Evolutionary conservation across 2,888 invertebrate species (phyloP).

Genomic region (Stramonita haemastoma): DNA sequence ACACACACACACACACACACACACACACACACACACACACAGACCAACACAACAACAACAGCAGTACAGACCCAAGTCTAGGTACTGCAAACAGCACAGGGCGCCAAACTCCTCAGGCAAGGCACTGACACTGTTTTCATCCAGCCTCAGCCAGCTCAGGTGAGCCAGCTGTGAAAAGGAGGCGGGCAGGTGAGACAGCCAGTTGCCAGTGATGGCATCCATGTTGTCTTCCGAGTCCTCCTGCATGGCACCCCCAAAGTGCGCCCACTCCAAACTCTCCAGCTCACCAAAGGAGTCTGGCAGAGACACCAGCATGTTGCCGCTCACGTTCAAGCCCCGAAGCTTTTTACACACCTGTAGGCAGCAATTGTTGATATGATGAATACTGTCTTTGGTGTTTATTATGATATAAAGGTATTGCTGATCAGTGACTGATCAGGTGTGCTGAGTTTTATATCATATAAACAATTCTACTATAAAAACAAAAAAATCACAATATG

Average conservation of each 20-base stretch:
- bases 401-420: too few species aligned
- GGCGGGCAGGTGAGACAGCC: slow-evolving; percentile 63
- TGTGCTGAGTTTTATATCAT: too few species aligned
- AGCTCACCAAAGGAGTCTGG: slow-evolving; percentile 67
- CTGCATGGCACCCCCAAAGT: slow-evolving; percentile 68
- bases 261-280: slow-evolving; percentile 59
- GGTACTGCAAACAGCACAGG: slow-evolving; percentile 62
- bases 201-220: slow-evolving; percentile 73
- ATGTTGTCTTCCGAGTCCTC: slow-evolving; percentile 63
- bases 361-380: slow-evolving; percentile 2
- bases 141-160: slow-evolving; percentile 61
- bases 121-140: slow-evolving; percentile 68
- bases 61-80: slow-evolving; percentile 66
- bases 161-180: slow-evolving; percentile 60
- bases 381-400: too few species aligned
- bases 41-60: too few species aligned
- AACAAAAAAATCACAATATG: too few species aligned
- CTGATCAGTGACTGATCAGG: too few species aligned
- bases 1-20: too few species aligned
- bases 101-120: slow-evolving; percentile 69
- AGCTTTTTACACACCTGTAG: slow-evolving; percentile 52
- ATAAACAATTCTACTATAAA: too few species aligned
- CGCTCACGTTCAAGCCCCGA: slow-evolving; percentile 62
- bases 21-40: too few species aligned
- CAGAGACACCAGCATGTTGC: slow-evolving; percentile 65